Percentiles rank a stretch among this genome's conserved stretches.
phyloP scores from a whole-genome alignment of 2,797 vertebrate genomes.

The Varecia variegata region DNA sequence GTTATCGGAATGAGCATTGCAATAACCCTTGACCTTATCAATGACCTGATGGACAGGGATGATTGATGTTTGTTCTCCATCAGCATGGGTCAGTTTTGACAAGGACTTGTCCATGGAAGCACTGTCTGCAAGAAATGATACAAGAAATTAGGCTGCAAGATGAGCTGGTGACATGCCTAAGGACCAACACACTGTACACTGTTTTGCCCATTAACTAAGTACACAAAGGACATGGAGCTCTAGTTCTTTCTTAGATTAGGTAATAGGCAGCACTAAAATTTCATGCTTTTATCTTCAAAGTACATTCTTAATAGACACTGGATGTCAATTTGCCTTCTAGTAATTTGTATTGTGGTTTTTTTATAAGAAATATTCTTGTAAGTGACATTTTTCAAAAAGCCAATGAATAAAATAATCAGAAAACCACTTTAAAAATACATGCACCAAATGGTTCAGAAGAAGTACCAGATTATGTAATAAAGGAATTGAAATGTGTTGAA shows the following conservation, averaged over 20 bases:
- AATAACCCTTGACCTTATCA: constrained; percentile 96
- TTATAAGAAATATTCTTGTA: neutral
- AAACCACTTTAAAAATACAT: constrained; percentile 19
- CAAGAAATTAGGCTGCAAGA: constrained; percentile 64
- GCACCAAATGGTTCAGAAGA: neutral
- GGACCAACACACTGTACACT: neutral
- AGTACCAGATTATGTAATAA: neutral
- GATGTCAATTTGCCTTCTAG: neutral
- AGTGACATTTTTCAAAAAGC: constrained; percentile 39
- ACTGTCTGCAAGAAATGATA: constrained; percentile 88
- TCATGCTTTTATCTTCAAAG: neutral
- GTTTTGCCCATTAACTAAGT: neutral
- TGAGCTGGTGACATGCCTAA: neutral
- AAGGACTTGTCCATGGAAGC: constrained; percentile 86
- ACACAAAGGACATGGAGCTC: neutral
- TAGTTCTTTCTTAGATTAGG: neutral
- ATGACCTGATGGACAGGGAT: constrained; percentile 96
- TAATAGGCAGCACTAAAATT: neutral
- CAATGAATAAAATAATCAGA: constrained; percentile 19
- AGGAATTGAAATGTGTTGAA: neutral
- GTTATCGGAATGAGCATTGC: constrained; percentile 92
- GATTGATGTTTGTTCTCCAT: constrained; percentile 92
- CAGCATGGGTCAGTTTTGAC: constrained; percentile 88
- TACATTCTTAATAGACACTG: neutral
- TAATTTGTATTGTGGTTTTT: neutral